Evolutionary conservation across 1,140 invertebrate species (phyloP), one percentile per base, ranked within the genome.

Genomic region (Paraescarpia echinospica): DNA sequence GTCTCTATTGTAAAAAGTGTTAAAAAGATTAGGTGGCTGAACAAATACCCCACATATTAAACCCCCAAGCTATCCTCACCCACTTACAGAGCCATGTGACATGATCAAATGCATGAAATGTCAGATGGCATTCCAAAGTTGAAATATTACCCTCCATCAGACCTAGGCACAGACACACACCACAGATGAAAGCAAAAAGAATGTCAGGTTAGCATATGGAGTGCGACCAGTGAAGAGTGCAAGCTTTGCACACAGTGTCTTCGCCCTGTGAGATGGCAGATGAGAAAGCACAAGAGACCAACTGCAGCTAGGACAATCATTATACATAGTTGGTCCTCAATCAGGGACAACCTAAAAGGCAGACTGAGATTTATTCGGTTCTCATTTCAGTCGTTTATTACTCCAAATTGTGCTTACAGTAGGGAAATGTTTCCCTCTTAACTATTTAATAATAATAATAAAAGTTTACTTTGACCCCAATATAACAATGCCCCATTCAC

Each of bases 51-150:
- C 59, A 77, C 9, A 77, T 77, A 77, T 27, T 2, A 31, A 77
- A 6, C 9, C 59, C 59, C 1, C 59, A 12, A 77, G 2, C 14
- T 27, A 12, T 27, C 59, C 9, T 0, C 59, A 6, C 59, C 59
- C 59, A 77, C 59, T 77, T 77, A 77, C 59, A 77, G 59, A 77
- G 59, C 59, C 59, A 77, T 4, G 59, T 77, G 59, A 77, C 59
- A 77, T 77, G 59, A 77, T 77, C 59, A 77, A 77, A 77, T 77
- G 59, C 59, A 77, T 77, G 59, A 77, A 77, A 77, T 77, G 59
- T 77, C 59, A 77, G 59, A 77, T 77, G 59, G 59, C 59, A 77
- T 77, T 77, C 59, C 59, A 77, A 77, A 77, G 59, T 77, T 77
- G 59, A 77, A 77, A 77, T 77, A 77, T 77, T 77, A 77, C 59